Percentiles rank a stretch among this genome's conserved stretches.
Conservation (phyloP, 2,113 vertebrate genomes). For the Bungarus multicinctus region DNA sequence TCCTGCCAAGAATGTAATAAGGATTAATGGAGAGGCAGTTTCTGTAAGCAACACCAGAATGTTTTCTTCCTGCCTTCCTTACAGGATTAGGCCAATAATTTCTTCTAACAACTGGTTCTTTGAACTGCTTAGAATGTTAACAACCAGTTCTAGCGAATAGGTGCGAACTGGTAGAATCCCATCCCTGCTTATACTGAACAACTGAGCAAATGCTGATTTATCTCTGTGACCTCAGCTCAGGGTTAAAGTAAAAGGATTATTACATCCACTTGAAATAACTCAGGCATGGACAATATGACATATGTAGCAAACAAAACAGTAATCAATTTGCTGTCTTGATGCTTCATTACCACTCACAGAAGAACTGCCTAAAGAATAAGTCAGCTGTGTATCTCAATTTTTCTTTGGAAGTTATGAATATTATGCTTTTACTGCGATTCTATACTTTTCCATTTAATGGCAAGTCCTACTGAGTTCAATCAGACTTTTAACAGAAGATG, state of each 20-base stretch:
- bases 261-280: slow-evolving; percentile 23
- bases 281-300: neutral
- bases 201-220: slow-evolving; percentile 43
- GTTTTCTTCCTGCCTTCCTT: too few relatives aligned
- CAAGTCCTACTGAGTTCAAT: neutral
- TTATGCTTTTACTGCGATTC: neutral
- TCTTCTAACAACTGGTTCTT: too few relatives aligned
- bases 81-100: too few relatives aligned
- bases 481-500: neutral
- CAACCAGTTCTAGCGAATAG: too few relatives aligned
- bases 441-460: neutral
- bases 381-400: neutral
- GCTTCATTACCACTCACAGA: slow-evolving; percentile 19
- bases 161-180: too few relatives aligned
- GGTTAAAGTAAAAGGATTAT: slow-evolving; percentile 47
- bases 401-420: slow-evolving; percentile 28
- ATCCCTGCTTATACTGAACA: neutral
- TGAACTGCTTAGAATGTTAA: too few relatives aligned
- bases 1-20: too few relatives aligned
- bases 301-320: slow-evolving; percentile 1
- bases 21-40: too few relatives aligned
- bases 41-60: too few relatives aligned
- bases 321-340: neutral
- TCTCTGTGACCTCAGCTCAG: slow-evolving; percentile 20
- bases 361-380: neutral